A percentile compares a stretch with the other conserved stretches of the same genome.
These are phyloP conservation scores for Spodoptera litura DNA, from an alignment of 1,140 invertebrate genomes.

Conservation along the genomic window DNA sequence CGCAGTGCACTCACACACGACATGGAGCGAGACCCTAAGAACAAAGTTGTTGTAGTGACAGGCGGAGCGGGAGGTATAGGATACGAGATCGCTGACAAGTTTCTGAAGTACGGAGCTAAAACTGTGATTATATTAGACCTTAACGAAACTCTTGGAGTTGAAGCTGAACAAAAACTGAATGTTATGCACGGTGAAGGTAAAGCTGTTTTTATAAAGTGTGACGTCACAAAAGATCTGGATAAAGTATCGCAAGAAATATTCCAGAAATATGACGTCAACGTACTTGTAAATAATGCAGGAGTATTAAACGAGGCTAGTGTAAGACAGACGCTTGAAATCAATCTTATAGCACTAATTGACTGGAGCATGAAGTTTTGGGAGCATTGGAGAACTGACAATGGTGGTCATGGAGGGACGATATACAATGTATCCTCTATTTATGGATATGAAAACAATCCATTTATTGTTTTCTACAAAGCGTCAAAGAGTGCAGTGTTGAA, in stretches of 20 bases:
- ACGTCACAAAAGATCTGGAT: not conserved
- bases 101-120: constrained; percentile 65
- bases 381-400: constrained; percentile 87
- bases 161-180: constrained; percentile 67
- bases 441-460: not conserved
- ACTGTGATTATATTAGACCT: constrained; percentile 76
- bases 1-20: too few species aligned
- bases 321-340: constrained; percentile 73
- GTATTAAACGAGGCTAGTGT: constrained; percentile 85
- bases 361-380: constrained; percentile 74
- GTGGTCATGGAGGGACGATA: constrained; percentile 88
- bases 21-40: constrained; percentile 50
- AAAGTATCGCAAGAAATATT: constrained; percentile 41
- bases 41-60: constrained; percentile 69
- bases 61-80: constrained; percentile 70
- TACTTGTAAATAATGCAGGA: constrained; percentile 88
- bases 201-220: constrained; percentile 24
- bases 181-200: not conserved
- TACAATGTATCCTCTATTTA: constrained; percentile 87
- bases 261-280: constrained; percentile 85
- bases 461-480: not conserved
- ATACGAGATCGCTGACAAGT: constrained; percentile 65
- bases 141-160: constrained; percentile 63
- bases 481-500: constrained; percentile 88
- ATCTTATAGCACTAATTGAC: constrained; percentile 69